phyloP scores from a whole-genome alignment of 2,113 vertebrate genomes.

The Formicarius rufipectus region DNA sequence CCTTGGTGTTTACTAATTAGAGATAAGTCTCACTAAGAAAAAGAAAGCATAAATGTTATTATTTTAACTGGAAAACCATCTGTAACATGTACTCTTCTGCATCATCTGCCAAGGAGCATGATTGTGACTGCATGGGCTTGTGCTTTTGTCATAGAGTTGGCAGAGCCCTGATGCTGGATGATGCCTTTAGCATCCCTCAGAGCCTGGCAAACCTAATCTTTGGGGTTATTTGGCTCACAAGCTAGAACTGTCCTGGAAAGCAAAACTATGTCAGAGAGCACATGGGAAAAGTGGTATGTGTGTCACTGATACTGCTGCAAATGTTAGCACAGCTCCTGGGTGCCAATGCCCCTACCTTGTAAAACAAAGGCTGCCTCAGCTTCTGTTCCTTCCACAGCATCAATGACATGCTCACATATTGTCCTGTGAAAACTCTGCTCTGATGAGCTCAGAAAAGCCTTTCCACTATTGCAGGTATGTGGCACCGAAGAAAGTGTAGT shows the following conservation, averaged over 20 bases:
- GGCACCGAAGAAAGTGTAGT: not conserved
- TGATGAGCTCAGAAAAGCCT: not conserved
- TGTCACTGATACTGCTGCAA: rapidly evolving
- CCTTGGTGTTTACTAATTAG: not conserved
- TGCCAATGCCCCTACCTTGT: not conserved
- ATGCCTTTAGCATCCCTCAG: not conserved
- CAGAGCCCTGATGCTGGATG: rapidly evolving
- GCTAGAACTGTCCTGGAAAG: not conserved
- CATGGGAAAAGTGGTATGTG: rapidly evolving
- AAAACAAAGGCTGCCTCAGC: not conserved
- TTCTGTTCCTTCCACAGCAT: not conserved
- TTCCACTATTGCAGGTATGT: not conserved
- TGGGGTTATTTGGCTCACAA: not conserved
- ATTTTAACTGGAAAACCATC: not conserved
- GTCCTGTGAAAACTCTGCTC: rapidly evolving
- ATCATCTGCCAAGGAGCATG: not conserved
- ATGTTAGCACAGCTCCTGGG: not conserved
- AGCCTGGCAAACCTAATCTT: not conserved
- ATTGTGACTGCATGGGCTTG: rapidly evolving
- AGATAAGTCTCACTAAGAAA: not conserved
- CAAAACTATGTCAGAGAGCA: not conserved
- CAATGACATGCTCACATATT: not conserved
- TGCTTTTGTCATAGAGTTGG: not conserved
- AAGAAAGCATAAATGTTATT: not conserved
- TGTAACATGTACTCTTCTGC: rapidly evolving